Conservation (phyloP, 2,797 vertebrate species). For the Apogon talboti region DNA sequence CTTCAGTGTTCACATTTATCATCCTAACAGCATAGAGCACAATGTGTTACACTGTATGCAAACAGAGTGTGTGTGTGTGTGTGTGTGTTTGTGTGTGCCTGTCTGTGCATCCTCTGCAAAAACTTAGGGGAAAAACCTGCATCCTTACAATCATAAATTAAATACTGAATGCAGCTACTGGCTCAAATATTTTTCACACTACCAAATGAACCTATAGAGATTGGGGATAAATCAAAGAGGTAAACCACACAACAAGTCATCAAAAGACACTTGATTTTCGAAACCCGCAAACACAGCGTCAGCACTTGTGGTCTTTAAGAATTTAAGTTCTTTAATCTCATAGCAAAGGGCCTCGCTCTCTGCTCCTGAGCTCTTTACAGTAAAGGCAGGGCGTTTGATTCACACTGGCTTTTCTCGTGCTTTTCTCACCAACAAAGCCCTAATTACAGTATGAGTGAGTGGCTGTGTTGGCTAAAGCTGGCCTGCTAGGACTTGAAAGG, state of each 20-base stretch:
- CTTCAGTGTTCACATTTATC: slow-evolving; percentile 63
- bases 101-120: background rate
- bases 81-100: no score
- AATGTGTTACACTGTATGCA: slow-evolving; percentile 28
- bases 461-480: slow-evolving; percentile 70
- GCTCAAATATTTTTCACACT: slow-evolving; percentile 29
- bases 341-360: slow-evolving; percentile 52
- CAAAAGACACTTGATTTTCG: slow-evolving; percentile 60
- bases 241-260: slow-evolving; percentile 54
- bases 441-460: slow-evolving; percentile 76
- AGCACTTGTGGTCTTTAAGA: slow-evolving; percentile 65
- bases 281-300: slow-evolving; percentile 59
- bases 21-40: slow-evolving; percentile 43
- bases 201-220: slow-evolving; percentile 24
- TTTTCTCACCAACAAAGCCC: slow-evolving; percentile 75
- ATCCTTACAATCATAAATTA: slow-evolving; percentile 31
- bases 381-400: slow-evolving; percentile 63
- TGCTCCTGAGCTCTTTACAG: slow-evolving; percentile 57
- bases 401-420: slow-evolving; percentile 58
- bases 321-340: slow-evolving; percentile 69
- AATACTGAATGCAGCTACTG: slow-evolving; percentile 19
- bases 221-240: slow-evolving; percentile 44
- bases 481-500: slow-evolving; percentile 68
- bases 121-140: slow-evolving; percentile 28
- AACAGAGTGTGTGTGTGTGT: background rate